Evolutionary conservation across 2,113 vertebrate species (phyloP).

Genomic region (Syrmaticus mikado): DNA sequence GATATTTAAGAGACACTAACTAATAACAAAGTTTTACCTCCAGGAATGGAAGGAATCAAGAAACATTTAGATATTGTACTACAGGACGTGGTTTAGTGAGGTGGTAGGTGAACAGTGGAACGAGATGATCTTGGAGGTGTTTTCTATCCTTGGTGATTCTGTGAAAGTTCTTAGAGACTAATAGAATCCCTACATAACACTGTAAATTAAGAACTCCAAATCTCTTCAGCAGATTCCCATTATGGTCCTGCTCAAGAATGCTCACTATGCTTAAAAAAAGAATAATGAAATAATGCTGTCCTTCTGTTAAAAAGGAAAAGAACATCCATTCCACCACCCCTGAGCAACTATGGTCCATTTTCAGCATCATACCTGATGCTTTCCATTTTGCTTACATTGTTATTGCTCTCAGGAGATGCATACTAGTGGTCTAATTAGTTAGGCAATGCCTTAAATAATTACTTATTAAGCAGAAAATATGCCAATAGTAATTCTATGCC

Average conservation of each 20-base stretch:
- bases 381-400: constrained; percentile 22
- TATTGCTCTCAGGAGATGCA: constrained; percentile 40
- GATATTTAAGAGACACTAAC: neutral
- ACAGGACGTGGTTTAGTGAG: no score
- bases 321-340: neutral
- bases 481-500: neutral
- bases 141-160: no score
- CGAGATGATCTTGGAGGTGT: no score
- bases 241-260: neutral
- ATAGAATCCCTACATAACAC: neutral
- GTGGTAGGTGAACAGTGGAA: no score
- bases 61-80: no score
- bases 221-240: neutral
- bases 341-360: constrained; percentile 10
- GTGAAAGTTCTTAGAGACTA: neutral
- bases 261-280: neutral
- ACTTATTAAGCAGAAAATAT: constrained; percentile 53
- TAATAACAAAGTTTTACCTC: neutral
- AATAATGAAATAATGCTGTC: neutral
- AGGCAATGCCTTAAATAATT: constrained; percentile 40
- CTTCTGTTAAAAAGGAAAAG: constrained; percentile 26
- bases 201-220: neutral
- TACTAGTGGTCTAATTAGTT: constrained; percentile 48
- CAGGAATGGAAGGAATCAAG: no score
- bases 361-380: constrained; percentile 34